phyloP scores from a whole-genome alignment of 2,888 invertebrate genomes.

The Apamea monoglypha region DNA sequence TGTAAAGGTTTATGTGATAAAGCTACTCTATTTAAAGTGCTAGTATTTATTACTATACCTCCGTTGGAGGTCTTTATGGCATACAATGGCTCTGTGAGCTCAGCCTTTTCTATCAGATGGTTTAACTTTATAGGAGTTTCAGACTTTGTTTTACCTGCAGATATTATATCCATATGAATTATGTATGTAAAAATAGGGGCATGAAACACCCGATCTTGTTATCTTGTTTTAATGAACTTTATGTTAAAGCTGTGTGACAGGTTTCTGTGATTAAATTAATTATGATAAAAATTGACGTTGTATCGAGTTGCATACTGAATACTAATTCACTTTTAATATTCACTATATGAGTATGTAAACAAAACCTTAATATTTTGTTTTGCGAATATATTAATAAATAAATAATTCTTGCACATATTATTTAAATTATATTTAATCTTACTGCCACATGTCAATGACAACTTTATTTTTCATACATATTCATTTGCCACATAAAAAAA shows the following conservation, averaged over 20 bases:
- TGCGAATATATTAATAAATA: not conserved
- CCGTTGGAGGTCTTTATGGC: slow-evolving; percentile 62
- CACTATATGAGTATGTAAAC: not conserved
- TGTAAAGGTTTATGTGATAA: slow-evolving; percentile 40
- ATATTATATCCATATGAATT: slow-evolving; percentile 15
- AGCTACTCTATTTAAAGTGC: slow-evolving; percentile 44
- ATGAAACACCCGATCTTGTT: not conserved
- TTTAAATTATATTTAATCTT: not conserved
- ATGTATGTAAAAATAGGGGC: not conserved
- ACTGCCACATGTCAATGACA: not conserved
- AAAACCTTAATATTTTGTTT: slow-evolving; percentile 26
- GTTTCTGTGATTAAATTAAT: slow-evolving; percentile 16
- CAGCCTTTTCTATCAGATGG: not conserved
- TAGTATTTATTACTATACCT: slow-evolving; percentile 49
- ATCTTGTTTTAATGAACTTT: slow-evolving; percentile 16
- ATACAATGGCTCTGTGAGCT: slow-evolving; percentile 19
- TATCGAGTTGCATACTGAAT: slow-evolving; percentile 14
- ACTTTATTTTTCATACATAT: not conserved
- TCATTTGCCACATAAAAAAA: slow-evolving; percentile 8
- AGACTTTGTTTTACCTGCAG: slow-evolving; percentile 6
- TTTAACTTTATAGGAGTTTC: slow-evolving; percentile 31
- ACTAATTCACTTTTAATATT: slow-evolving; percentile 9
- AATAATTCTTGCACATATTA: slow-evolving; percentile 20
- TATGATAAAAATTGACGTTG: not conserved
- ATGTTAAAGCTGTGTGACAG: not conserved